phyloP scores from a whole-genome alignment of 1,140 invertebrate genomes.

The Diprion similis region DNA sequence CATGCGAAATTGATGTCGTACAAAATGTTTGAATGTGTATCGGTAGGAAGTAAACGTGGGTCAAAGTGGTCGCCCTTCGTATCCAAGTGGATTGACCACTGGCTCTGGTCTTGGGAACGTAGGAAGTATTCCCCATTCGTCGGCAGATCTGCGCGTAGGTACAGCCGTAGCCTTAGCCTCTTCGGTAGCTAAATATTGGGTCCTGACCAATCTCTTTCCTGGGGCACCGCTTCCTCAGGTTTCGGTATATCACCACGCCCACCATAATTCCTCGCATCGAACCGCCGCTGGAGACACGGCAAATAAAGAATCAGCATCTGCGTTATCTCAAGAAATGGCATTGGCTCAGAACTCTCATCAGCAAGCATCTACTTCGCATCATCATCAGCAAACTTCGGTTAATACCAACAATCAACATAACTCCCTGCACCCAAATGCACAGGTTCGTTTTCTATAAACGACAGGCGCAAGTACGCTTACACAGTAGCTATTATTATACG shows the following conservation, averaged over 20 bases:
- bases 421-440: conserved; percentile 51
- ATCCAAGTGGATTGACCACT: conserved; percentile 54
- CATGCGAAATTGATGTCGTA: conserved; percentile 61
- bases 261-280: conserved; percentile 50
- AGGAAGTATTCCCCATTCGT: conserved; percentile 53
- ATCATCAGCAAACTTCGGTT: conserved; percentile 55
- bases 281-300: conserved; percentile 42
- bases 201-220: conserved; percentile 63
- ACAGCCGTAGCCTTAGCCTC: conserved; percentile 61
- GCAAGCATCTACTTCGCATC: conserved; percentile 46
- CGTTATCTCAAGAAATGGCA: conserved; percentile 55
- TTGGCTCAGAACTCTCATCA: conserved; percentile 50
- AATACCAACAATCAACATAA: conserved; percentile 53
- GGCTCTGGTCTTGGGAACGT: conserved; percentile 55
- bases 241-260: conserved; percentile 57
- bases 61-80: conserved; percentile 58
- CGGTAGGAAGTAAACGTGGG: conserved; percentile 60
- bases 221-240: conserved; percentile 61
- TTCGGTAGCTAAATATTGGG: conserved; percentile 65
- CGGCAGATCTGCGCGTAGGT: conserved; percentile 61
- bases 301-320: conserved; percentile 45
- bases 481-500: not conserved
- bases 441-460: conserved; percentile 58
- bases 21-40: conserved; percentile 58
- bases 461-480: conserved; percentile 12